These are phyloP conservation scores for Tupaia chinensis DNA, from an alignment of 2,113 vertebrate genomes.

Conservation along the genomic window DNA sequence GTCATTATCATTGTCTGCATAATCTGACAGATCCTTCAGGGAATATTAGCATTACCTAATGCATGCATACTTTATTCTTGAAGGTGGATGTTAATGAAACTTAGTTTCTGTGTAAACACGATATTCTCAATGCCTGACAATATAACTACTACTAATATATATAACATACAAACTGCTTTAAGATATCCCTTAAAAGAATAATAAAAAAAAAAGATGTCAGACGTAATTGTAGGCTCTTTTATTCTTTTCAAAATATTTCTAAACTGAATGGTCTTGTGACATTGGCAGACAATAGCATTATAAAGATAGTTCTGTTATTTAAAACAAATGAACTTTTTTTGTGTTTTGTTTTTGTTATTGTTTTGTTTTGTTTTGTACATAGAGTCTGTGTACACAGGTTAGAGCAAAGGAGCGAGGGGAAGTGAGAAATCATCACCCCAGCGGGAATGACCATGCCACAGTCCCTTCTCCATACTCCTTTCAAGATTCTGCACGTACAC, in stretches of 20 bases:
- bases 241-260: background rate
- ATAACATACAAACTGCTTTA: background rate
- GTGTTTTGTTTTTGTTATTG: too few species aligned
- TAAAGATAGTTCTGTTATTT: background rate
- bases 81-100: conserved; percentile 42
- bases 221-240: background rate
- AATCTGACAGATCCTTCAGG: conserved; percentile 51
- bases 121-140: background rate
- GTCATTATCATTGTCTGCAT: conserved; percentile 52
- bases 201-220: background rate
- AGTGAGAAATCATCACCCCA: too few species aligned
- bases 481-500: too few species aligned
- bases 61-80: background rate
- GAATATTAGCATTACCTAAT: conserved; percentile 35
- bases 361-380: too few species aligned
- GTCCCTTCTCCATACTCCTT: too few species aligned
- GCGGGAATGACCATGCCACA: too few species aligned
- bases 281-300: background rate
- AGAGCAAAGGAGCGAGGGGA: too few species aligned
- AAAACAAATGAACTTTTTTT: background rate
- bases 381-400: too few species aligned
- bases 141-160: background rate
- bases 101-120: background rate
- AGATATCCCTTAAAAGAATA: background rate
- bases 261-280: background rate